Evolutionary conservation across 2,888 invertebrate species (phyloP).

Genomic region (Pandemis heparana): DNA sequence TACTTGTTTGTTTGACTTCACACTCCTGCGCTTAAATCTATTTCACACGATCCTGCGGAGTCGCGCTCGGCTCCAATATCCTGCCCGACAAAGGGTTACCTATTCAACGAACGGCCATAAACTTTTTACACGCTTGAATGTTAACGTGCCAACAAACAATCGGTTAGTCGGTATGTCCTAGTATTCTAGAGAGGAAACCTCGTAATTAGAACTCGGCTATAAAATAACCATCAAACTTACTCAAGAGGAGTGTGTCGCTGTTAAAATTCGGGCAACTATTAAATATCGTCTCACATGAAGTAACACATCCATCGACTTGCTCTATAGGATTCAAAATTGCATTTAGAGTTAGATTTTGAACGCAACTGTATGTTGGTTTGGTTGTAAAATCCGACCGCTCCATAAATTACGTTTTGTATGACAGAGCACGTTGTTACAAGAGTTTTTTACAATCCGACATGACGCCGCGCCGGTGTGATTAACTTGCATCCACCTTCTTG

Average conservation of each 20-base stretch:
- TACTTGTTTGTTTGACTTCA: conserved; percentile 5
- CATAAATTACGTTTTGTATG: conserved; percentile 81
- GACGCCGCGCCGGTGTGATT: conserved; percentile 64
- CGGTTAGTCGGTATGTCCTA: conserved; percentile 68
- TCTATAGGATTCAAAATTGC: conserved; percentile 50
- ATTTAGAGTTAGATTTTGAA: conserved; percentile 35
- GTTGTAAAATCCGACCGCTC: conserved; percentile 62
- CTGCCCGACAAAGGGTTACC: conserved; percentile 42
- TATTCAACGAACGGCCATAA: conserved; percentile 41
- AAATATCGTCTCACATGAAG: conserved; percentile 27
- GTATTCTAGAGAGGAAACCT: conserved; percentile 75
- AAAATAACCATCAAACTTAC: conserved; percentile 83
- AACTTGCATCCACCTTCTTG: conserved; percentile 50
- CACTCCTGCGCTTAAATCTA: neutral
- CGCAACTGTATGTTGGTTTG: conserved; percentile 47
- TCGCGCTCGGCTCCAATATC: conserved; percentile 5
- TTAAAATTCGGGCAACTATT: conserved; percentile 58
- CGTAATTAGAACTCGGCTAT: conserved; percentile 80
- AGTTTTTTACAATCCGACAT: conserved; percentile 70
- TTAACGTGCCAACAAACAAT: conserved; percentile 41
- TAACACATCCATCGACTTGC: conserved; percentile 33
- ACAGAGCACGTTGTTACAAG: conserved; percentile 79
- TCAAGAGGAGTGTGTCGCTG: conserved; percentile 70
- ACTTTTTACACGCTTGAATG: conserved; percentile 30
- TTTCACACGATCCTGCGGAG: conserved; percentile 13